Evolutionary conservation across 2,888 invertebrate species (phyloP), one percentile per base, ranked within the genome.

Genomic region (Lasioglossum lativentre): DNA sequence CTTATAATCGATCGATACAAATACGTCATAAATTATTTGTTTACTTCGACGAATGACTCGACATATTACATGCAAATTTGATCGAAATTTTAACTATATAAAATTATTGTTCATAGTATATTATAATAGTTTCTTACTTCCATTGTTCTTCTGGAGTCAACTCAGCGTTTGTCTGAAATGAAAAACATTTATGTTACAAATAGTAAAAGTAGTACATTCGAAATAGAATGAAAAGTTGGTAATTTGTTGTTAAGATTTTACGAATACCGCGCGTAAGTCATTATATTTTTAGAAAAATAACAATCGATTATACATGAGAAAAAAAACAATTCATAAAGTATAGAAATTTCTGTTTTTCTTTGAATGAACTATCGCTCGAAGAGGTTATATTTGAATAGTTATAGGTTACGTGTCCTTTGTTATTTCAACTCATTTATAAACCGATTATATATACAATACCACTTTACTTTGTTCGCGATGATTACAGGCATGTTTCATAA

Each of bases 111-210:
- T 23, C 14, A 45, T n/a, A 23, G 0, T 30, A 38, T 19, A 19
- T 30, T 30, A n/a, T 19, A 45, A 30, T 52, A 23, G 19, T 47
- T 75, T 79, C 72, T 90, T 90, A 97, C 97, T 97, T 97, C 95
- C 97, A 96, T 95, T 97, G 97, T 94, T 98, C 98, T 89, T 98
- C 97, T 8, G 96, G 96, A n/a, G 97, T 97, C 95, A 98, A 95
- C 90, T 97, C 97, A 80, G 97, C 97, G 91, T 97, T 96, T 71
- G 97, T 97, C 97, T 98, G 95, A 59, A 96, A 92, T 92, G 93
- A 83, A 86, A 78, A 45, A 79, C 1, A 56, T 52, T 63, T n/a
- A 82, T 56, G 45, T 77, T 34, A 47, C 5, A 30, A n/a, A 34
- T 59, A 47, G 72, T 30, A 19, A 72, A 30, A 16, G 4, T 23